Evolutionary conservation across 2,797 vertebrate genomes (phyloP).

Genomic region (Cynopterus sphinx): DNA sequence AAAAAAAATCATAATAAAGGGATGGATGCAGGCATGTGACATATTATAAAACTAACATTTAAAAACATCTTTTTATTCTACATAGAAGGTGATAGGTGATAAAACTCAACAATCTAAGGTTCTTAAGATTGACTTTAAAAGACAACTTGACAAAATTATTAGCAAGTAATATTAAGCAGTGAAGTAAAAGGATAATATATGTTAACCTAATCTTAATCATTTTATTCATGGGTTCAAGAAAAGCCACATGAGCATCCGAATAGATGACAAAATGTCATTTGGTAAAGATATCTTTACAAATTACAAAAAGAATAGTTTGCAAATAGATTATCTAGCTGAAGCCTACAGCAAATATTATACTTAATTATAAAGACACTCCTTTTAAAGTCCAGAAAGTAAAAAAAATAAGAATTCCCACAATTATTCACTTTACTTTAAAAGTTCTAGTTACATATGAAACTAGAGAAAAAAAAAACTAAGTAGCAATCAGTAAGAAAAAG

Average conservation of each 20-base stretch:
- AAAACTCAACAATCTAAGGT: background rate
- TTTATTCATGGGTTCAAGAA: constrained; percentile 14
- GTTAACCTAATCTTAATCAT: background rate
- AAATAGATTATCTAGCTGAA: background rate
- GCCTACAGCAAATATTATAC: background rate
- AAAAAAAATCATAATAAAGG: background rate
- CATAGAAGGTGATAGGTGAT: background rate
- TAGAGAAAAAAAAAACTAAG: background rate
- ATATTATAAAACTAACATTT: constrained; percentile 9
- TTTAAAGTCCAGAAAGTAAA: background rate
- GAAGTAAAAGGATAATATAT: background rate
- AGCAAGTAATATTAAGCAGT: background rate
- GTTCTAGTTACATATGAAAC: background rate
- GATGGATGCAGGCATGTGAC: background rate
- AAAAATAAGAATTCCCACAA: background rate
- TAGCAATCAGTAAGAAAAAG: background rate
- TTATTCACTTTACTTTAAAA: background rate
- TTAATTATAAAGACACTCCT: background rate
- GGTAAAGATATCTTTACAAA: background rate
- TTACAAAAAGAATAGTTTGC: constrained; percentile 2
- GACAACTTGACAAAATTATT: background rate
- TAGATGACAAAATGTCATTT: background rate
- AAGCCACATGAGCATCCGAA: background rate
- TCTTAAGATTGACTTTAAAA: background rate
- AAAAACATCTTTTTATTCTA: background rate